phyloP scores from a whole-genome alignment of 1,140 invertebrate species.

The Scaptomyza montana region DNA sequence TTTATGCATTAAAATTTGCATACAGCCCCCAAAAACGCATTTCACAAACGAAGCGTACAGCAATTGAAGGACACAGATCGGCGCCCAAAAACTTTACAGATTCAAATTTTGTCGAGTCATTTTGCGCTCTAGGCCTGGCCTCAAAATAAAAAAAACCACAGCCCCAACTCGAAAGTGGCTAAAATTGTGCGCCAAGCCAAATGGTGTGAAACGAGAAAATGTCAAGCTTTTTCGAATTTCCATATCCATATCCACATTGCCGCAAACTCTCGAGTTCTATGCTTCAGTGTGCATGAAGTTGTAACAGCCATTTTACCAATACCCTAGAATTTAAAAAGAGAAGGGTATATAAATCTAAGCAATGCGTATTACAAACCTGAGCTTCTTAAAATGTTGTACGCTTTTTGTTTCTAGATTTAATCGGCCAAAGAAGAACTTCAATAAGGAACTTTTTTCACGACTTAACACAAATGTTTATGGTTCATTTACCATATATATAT shows the following conservation, averaged over 20 bases:
- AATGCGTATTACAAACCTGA: too few relatives aligned
- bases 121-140: background rate
- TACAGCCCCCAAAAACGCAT: conserved; percentile 7
- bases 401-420: too few relatives aligned
- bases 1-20: conserved; percentile 50
- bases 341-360: background rate
- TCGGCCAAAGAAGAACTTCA: too few relatives aligned
- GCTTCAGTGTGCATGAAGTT: conserved; percentile 53
- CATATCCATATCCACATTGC: conserved; percentile 18
- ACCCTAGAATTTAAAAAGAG: background rate
- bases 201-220: conserved; percentile 46
- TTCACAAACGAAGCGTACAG: background rate
- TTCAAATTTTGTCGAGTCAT: conserved; percentile 24
- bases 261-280: conserved; percentile 20
- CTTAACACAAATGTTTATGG: too few relatives aligned
- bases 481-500: too few relatives aligned
- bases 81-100: conserved; percentile 57
- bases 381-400: too few relatives aligned
- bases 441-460: too few relatives aligned
- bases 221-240: conserved; percentile 43
- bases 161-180: background rate
- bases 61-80: conserved; percentile 12
- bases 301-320: conserved; percentile 33
- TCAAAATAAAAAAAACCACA: background rate
- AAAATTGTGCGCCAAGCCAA: conserved; percentile 30